Conservation (phyloP, 2,797 vertebrate species). For the Synanceia verrucosa region DNA sequence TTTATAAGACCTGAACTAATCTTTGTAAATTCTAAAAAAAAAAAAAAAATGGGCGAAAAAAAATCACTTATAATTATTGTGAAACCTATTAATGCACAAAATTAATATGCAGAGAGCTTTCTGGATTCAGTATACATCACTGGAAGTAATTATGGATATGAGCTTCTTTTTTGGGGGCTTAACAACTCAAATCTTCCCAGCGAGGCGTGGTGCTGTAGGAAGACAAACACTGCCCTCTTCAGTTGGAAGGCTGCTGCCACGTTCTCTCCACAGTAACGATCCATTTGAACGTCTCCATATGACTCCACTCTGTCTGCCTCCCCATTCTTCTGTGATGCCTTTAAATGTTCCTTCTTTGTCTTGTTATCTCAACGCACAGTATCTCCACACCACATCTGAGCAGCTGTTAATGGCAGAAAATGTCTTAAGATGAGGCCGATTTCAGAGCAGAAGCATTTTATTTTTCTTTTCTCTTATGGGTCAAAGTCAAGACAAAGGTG, state of each 20-base stretch:
- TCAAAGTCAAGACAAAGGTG: slow-evolving; percentile 9
- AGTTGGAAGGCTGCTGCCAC: slow-evolving; percentile 38
- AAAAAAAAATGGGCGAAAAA: background rate
- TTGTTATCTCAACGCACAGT: slow-evolving; percentile 16
- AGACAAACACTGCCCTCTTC: slow-evolving; percentile 76
- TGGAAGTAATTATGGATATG: slow-evolving; percentile 65
- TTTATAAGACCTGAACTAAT: slow-evolving; percentile 66
- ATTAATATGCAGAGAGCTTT: slow-evolving; percentile 59
- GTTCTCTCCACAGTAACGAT: slow-evolving; percentile 19
- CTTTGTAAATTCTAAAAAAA: slow-evolving; percentile 38
- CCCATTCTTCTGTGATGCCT: slow-evolving; percentile 22
- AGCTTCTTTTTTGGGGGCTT: background rate
- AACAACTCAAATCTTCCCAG: background rate
- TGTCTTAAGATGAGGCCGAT: slow-evolving; percentile 7
- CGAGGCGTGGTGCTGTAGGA: slow-evolving; percentile 12
- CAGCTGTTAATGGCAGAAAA: slow-evolving; percentile 17
- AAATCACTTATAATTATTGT: slow-evolving; percentile 61
- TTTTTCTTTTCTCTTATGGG: background rate
- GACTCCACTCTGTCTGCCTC: background rate
- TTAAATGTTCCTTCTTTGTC: slow-evolving; percentile 33
- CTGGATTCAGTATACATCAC: slow-evolving; percentile 56
- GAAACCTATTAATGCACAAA: slow-evolving; percentile 47
- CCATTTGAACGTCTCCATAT: slow-evolving; percentile 36
- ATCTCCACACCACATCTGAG: slow-evolving; percentile 20
- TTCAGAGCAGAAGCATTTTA: background rate